Conservation (phyloP, 2,797 vertebrate genomes). For the Mastacembelus armatus region DNA sequence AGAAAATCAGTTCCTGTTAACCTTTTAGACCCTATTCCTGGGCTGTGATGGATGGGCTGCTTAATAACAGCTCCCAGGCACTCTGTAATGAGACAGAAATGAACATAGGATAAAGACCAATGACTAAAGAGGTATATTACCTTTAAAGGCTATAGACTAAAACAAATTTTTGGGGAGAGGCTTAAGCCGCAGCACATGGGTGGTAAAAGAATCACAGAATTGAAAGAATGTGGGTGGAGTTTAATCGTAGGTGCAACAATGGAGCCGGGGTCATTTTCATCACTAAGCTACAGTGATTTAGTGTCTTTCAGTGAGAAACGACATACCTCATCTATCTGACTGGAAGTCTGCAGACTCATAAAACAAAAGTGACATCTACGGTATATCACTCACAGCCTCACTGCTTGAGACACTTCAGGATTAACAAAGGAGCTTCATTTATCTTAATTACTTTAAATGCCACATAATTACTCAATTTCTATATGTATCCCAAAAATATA, state of each 20-base stretch:
- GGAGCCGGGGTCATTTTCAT: slow-evolving; percentile 61
- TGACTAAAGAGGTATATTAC: slow-evolving; percentile 65
- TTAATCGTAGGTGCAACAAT: slow-evolving; percentile 52
- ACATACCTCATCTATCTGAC: slow-evolving; percentile 73
- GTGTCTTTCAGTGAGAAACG: slow-evolving; percentile 59
- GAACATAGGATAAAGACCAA: slow-evolving; percentile 73
- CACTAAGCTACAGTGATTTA: slow-evolving; percentile 75
- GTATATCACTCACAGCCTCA: slow-evolving; percentile 68
- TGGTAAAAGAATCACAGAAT: slow-evolving; percentile 15
- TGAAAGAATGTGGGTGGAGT: slow-evolving; percentile 44
- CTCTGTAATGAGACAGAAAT: slow-evolving; percentile 82
- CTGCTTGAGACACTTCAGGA: slow-evolving; percentile 53
- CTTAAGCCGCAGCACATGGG: slow-evolving; percentile 8
- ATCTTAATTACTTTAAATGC: slow-evolving; percentile 68
- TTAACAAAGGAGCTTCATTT: slow-evolving; percentile 58
- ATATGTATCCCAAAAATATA: slow-evolving; percentile 32
- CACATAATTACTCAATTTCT: slow-evolving; percentile 56
- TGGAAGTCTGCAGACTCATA: slow-evolving; percentile 63
- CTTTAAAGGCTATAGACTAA: slow-evolving; percentile 55
- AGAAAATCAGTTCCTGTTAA: slow-evolving; percentile 82
- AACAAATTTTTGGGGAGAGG: slow-evolving; percentile 47
- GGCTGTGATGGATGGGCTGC: slow-evolving; percentile 82
- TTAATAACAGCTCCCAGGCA: slow-evolving; percentile 77
- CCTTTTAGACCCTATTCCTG: slow-evolving; percentile 80
- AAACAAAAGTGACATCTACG: slow-evolving; percentile 64